Evolutionary conservation across 2,797 vertebrate genomes (phyloP).

Genomic region (Phataginus tricuspis): DNA sequence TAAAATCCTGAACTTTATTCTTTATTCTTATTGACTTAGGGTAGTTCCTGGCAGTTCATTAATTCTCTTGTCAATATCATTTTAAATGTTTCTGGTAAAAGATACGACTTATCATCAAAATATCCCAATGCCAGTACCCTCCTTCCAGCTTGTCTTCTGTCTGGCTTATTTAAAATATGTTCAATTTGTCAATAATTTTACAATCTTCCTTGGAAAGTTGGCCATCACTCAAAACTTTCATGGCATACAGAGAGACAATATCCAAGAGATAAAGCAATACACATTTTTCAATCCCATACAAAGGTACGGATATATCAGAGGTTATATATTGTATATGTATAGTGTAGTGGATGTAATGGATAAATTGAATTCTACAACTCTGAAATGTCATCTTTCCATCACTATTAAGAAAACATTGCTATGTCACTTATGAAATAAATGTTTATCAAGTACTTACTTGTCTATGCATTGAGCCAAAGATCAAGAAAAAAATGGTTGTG

Average conservation of each 20-base stretch:
- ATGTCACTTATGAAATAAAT: not conserved
- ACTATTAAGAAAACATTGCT: not conserved
- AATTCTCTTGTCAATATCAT: not conserved
- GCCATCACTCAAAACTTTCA: not conserved
- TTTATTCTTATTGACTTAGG: not conserved
- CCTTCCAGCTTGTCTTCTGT: not conserved
- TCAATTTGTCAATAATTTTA: not conserved
- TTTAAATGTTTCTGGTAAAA: not conserved
- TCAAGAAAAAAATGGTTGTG: not conserved
- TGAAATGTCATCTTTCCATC: not conserved
- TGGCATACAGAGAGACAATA: not conserved
- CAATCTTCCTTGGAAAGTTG: not conserved
- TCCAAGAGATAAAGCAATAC: not conserved
- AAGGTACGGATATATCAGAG: not conserved
- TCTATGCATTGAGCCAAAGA: not conserved
- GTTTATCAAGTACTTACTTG: not conserved
- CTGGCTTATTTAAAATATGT: not conserved
- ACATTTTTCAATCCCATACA: not conserved
- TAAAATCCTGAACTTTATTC: not conserved
- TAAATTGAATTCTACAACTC: not conserved
- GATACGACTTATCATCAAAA: constrained; percentile 1
- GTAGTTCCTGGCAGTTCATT: constrained; percentile 31
- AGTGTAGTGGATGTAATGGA: not conserved
- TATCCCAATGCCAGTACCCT: not conserved
- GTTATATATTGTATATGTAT: too few relatives aligned